A percentile compares a stretch with the other conserved stretches of the same genome.
These are phyloP conservation scores for Drosophila ezoana DNA, from an alignment of 2,888 invertebrate species.

Conservation along the genomic window DNA sequence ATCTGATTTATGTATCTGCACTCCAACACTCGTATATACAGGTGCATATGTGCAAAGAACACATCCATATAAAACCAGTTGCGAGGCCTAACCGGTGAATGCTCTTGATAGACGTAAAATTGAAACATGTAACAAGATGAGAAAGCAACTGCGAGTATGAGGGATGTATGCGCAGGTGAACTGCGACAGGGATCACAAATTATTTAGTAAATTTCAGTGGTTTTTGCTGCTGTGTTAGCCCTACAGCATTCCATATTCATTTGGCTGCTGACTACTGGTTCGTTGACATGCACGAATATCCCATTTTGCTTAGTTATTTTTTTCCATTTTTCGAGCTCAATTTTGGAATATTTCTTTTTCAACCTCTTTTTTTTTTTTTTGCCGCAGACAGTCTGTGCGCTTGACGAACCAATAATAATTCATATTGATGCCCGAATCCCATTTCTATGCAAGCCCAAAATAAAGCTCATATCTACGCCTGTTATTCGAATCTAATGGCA, in stretches of 20 bases:
- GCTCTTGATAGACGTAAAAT: constrained; percentile 76
- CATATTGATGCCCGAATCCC: constrained; percentile 64
- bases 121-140: constrained; percentile 78
- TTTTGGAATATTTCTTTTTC: constrained; percentile 38
- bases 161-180: not conserved
- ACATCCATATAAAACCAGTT: constrained; percentile 1
- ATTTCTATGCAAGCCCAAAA: constrained; percentile 56
- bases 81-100: constrained; percentile 52
- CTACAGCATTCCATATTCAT: constrained; percentile 73
- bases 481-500: constrained; percentile 56
- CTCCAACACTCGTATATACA: constrained; percentile 1
- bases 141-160: constrained; percentile 51
- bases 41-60: not conserved
- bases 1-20: constrained; percentile 72
- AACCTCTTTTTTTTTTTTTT: constrained; percentile 16
- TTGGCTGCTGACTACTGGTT: constrained; percentile 63
- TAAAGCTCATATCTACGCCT: constrained; percentile 19
- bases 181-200: constrained; percentile 62
- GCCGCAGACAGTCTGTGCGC: constrained; percentile 36
- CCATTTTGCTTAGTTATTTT: constrained; percentile 34
- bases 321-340: constrained; percentile 24
- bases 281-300: constrained; percentile 71
- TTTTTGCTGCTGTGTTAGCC: constrained; percentile 21
- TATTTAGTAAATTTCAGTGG: constrained; percentile 71
- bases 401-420: constrained; percentile 78